Evolutionary conservation across 2,113 vertebrate species (phyloP).

Genomic region (Potamarius usumacintae): DNA sequence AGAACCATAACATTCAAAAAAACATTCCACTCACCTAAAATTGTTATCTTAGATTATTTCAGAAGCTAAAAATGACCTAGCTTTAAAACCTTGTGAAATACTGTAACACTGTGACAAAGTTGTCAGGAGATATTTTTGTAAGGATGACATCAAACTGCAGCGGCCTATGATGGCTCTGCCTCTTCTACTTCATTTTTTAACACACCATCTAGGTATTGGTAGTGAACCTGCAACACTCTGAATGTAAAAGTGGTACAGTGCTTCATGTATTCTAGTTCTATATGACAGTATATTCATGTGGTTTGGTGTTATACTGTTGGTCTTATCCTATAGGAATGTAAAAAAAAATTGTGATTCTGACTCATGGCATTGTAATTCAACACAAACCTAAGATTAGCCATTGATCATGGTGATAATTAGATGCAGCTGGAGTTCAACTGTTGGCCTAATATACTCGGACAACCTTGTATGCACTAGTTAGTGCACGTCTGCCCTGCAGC

Average conservation of each 20-base stretch:
- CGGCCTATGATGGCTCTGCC: neutral
- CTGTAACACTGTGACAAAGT: neutral
- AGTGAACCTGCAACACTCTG: neutral
- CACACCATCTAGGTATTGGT: neutral
- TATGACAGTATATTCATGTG: neutral
- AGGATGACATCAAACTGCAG: neutral
- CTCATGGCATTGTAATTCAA: neutral
- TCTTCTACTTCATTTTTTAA: neutral
- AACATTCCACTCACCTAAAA: neutral
- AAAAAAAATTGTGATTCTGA: neutral
- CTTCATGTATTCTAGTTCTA: neutral
- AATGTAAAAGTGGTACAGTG: neutral
- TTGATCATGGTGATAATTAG: slow-evolving; percentile 23
- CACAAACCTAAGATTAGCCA: neutral
- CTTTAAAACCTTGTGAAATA: neutral
- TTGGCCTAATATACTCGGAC: slow-evolving; percentile 43
- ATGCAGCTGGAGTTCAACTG: slow-evolving; percentile 8
- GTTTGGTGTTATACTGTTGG: neutral
- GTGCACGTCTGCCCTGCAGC: slow-evolving; percentile 41
- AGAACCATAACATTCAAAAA: neutral
- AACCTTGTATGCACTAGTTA: slow-evolving; percentile 36
- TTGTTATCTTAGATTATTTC: neutral
- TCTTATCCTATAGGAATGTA: neutral
- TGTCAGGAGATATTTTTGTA: neutral
- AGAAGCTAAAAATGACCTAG: neutral